Evolutionary conservation across 1,140 invertebrate species (phyloP).

Genomic region (Lepidotrigona ventralis): DNA sequence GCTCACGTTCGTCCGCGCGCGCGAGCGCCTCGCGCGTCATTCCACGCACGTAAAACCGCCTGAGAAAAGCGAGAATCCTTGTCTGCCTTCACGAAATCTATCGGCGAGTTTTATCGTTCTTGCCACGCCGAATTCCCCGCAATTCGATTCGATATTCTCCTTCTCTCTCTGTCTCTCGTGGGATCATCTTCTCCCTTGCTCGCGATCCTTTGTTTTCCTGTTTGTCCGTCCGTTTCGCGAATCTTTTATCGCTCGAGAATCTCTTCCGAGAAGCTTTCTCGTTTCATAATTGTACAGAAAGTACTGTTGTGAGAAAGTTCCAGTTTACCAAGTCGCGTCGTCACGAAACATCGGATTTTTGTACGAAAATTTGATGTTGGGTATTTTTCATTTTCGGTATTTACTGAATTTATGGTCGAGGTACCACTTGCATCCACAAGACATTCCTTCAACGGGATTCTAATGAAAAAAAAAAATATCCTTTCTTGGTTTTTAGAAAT

Average conservation of each 20-base stretch:
- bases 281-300: not conserved
- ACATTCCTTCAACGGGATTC: too few species aligned
- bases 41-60: constrained; percentile 50
- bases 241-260: not conserved
- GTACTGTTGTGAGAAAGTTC: too few species aligned
- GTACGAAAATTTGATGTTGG: too few species aligned
- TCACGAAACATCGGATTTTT: too few species aligned
- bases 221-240: not conserved
- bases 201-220: not conserved
- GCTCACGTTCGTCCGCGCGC: constrained; percentile 20
- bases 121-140: not conserved
- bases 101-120: not conserved
- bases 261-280: not conserved
- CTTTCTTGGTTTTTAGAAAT: too few species aligned
- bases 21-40: constrained; percentile 40
- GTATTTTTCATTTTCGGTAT: too few species aligned
- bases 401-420: too few species aligned
- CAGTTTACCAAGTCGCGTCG: too few species aligned
- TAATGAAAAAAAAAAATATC: too few species aligned
- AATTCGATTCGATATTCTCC: not conserved
- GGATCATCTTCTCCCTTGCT: not conserved
- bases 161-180: not conserved
- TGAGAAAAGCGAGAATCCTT: constrained; percentile 36
- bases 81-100: constrained; percentile 36
- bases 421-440: too few species aligned